Evolutionary conservation across 1,140 invertebrate species (phyloP).

Genomic region (Aphelinus atriplicis): DNA sequence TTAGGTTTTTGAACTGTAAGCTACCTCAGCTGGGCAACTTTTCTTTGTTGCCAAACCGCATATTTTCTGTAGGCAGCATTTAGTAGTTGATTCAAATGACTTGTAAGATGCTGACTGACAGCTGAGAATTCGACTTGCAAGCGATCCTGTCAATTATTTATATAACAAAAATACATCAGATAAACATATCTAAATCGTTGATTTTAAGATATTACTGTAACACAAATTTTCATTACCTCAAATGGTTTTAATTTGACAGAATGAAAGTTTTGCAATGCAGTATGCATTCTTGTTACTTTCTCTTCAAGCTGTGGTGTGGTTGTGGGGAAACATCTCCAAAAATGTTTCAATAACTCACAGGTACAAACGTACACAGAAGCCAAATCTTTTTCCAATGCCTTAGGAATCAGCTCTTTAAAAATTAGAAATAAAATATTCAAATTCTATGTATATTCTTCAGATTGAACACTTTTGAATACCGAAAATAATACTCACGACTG

Average conservation of each 20-base stretch:
- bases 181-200: conserved; percentile 15
- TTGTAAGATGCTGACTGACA: conserved; percentile 82
- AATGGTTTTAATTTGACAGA: conserved; percentile 85
- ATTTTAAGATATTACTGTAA: neutral
- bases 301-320: conserved; percentile 81
- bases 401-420: conserved; percentile 78
- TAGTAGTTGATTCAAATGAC: conserved; percentile 85
- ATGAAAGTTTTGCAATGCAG: conserved; percentile 88
- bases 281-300: conserved; percentile 86
- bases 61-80: conserved; percentile 85
- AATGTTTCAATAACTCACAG: conserved; percentile 89
- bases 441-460: neutral
- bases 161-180: neutral
- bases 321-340: conserved; percentile 94
- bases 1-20: neutral
- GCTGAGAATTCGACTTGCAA: conserved; percentile 81
- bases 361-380: conserved; percentile 84
- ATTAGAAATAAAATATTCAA: neutral
- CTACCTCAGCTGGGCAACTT: conserved; percentile 61
- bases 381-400: conserved; percentile 85
- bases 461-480: conserved; percentile 17
- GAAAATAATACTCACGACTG: conserved; percentile 73
- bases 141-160: conserved; percentile 71
- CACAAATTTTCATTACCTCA: conserved; percentile 68
- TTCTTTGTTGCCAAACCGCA: conserved; percentile 83